Conservation (phyloP, 2,888 invertebrate species). For the Endotricha flammealis region DNA sequence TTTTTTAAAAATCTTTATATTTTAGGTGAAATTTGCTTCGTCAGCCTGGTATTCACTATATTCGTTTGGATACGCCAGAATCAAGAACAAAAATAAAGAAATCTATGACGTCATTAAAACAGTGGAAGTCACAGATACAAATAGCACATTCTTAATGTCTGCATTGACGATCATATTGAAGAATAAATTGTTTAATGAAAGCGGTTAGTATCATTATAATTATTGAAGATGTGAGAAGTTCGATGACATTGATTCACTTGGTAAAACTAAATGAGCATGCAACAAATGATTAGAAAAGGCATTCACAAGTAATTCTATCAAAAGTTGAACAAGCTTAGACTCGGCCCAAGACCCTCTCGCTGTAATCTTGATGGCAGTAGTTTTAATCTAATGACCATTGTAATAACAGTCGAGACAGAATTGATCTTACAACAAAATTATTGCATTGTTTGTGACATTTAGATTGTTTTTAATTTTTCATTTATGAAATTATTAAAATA, state of each 20-base stretch:
- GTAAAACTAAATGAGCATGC: too few relatives aligned
- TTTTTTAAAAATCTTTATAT: constrained; percentile 12
- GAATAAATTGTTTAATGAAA: constrained; percentile 24
- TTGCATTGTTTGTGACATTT: too few relatives aligned
- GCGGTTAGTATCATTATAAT: constrained; percentile 32
- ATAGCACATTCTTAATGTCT: constrained; percentile 31
- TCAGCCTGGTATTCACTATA: constrained; percentile 42
- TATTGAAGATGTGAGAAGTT: too few relatives aligned
- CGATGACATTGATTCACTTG: too few relatives aligned
- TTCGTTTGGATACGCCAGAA: constrained; percentile 22
- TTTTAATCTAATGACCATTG: constrained; percentile 46
- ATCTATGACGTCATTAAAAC: constrained; percentile 21
- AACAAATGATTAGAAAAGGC: constrained; percentile 64
- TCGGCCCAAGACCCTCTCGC: constrained; percentile 51
- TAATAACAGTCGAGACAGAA: constrained; percentile 54
- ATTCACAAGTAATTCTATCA: constrained; percentile 45
- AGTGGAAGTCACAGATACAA: constrained; percentile 13
- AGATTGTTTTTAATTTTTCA: neutral
- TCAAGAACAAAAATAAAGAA: constrained; percentile 23
- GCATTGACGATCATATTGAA: constrained; percentile 35
- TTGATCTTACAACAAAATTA: constrained; percentile 32
- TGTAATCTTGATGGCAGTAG: constrained; percentile 59
- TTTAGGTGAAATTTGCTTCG: constrained; percentile 37
- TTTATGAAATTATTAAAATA: too few relatives aligned
- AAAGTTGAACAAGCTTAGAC: constrained; percentile 36